These are phyloP conservation scores for Misgurnus anguillicaudatus DNA, from an alignment of 2,113 vertebrate species.

Conservation along the genomic window DNA sequence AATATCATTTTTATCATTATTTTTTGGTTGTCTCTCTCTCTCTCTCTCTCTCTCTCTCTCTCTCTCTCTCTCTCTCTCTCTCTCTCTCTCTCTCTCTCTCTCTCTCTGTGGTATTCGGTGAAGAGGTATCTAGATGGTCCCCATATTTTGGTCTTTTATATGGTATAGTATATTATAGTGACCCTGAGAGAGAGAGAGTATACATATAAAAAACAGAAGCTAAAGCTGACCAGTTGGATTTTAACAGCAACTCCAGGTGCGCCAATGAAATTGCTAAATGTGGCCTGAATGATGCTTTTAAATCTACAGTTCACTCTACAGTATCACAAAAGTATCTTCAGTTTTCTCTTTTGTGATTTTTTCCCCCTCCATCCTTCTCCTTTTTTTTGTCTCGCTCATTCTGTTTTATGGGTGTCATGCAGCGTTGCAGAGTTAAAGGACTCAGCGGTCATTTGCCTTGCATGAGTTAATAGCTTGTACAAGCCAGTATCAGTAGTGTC, in stretches of 20 bases:
- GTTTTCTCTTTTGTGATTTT: neutral
- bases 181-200: slow-evolving; percentile 17
- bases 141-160: slow-evolving; percentile 24
- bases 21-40: no score
- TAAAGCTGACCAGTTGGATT: no score
- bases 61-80: no score
- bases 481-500: slow-evolving; percentile 14
- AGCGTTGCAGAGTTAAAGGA: slow-evolving; percentile 17
- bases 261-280: neutral
- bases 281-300: slow-evolving; percentile 17
- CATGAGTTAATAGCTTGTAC: slow-evolving; percentile 25
- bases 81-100: no score
- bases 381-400: slow-evolving; percentile 1
- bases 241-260: slow-evolving; percentile 12
- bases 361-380: neutral
- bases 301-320: slow-evolving; percentile 6
- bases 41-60: no score
- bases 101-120: neutral
- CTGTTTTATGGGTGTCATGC: slow-evolving; percentile 17
- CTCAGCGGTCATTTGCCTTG: slow-evolving; percentile 18
- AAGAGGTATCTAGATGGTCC: neutral
- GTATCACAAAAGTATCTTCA: neutral
- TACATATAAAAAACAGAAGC: slow-evolving; percentile 5
- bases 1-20: no score
- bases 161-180: slow-evolving; percentile 34